Conservation (phyloP, 2,113 vertebrate species). For the Bubo scandiacus region DNA sequence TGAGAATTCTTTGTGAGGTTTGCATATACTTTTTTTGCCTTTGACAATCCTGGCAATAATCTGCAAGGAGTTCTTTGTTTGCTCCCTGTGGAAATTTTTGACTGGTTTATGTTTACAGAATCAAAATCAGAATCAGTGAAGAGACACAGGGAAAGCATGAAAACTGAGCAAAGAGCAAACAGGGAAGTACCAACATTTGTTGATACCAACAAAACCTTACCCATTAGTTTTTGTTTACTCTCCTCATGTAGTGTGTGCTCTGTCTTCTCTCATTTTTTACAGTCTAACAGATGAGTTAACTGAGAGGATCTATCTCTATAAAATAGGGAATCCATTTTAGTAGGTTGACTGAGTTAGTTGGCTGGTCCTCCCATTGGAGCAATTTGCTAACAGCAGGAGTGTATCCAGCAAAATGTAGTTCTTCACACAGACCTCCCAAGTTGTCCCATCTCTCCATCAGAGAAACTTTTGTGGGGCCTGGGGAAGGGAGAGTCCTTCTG, state of each 20-base stretch:
- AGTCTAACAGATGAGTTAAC: not conserved
- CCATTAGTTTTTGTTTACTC: not conserved
- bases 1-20: not conserved
- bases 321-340: slow-evolving; percentile 45
- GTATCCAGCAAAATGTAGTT: slow-evolving; percentile 55
- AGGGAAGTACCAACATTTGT: not conserved
- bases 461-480: slow-evolving; percentile 42
- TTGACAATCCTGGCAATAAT: not conserved
- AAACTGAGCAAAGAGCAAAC: not conserved
- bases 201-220: not conserved
- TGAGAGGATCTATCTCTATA: slow-evolving; percentile 11
- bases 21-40: not conserved
- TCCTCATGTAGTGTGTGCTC: not conserved
- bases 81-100: not conserved
- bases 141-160: not conserved
- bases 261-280: not conserved
- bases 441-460: slow-evolving; percentile 62
- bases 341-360: slow-evolving; percentile 44
- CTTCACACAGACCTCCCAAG: slow-evolving; percentile 66
- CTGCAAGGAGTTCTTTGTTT: not conserved
- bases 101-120: slow-evolving; percentile 7
- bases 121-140: not conserved
- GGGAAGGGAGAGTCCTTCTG: slow-evolving; percentile 56
- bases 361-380: slow-evolving; percentile 60
- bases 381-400: slow-evolving; percentile 62